phyloP scores from a whole-genome alignment of 2,797 vertebrate species.

The Cichlasoma orientale region DNA sequence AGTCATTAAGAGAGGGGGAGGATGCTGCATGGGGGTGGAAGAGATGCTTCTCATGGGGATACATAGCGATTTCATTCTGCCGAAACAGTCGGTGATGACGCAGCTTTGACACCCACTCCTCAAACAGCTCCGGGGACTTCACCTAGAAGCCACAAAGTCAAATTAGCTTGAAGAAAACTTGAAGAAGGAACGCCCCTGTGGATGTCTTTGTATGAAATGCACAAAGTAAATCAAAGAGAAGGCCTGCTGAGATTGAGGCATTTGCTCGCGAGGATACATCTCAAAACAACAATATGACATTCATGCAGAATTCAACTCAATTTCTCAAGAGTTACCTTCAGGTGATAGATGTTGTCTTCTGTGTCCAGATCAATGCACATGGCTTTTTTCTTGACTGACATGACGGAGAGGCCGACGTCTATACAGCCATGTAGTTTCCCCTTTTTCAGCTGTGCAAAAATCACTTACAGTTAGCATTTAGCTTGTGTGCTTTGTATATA shows the following conservation, averaged over 20 bases:
- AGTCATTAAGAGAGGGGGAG: constrained; percentile 73
- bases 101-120: constrained; percentile 94
- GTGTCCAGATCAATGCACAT: constrained; percentile 96
- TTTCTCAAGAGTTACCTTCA: constrained; percentile 85
- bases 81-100: constrained; percentile 93
- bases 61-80: constrained; percentile 95
- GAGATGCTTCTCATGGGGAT: constrained; percentile 86
- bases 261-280: neutral
- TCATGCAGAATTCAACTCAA: neutral
- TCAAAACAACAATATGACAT: neutral
- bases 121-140: constrained; percentile 90
- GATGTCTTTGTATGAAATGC: neutral
- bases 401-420: constrained; percentile 95
- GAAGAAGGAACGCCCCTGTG: neutral
- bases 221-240: neutral
- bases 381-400: constrained; percentile 96
- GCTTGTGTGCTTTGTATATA: neutral
- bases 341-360: constrained; percentile 94
- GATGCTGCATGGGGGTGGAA: constrained; percentile 81
- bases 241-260: neutral
- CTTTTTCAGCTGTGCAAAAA: constrained; percentile 84
- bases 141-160: constrained; percentile 75
- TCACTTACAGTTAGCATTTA: constrained; percentile 6
- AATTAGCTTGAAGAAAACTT: constrained; percentile 8
- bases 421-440: constrained; percentile 94